Conservation (phyloP, 2,888 invertebrate species). For the Falcaria lacertinaria region DNA sequence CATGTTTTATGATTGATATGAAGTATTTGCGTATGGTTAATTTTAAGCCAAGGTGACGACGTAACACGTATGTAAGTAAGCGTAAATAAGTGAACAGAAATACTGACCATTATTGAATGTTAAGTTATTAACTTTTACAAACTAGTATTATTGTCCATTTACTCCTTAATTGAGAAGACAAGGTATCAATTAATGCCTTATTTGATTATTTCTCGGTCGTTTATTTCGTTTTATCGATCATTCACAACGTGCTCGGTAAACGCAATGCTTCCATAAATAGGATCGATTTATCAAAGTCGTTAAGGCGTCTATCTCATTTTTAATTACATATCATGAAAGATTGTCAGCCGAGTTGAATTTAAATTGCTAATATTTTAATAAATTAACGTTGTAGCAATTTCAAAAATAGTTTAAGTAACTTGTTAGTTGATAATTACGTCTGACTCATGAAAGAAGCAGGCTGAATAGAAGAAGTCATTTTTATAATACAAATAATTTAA, state of each 20-base stretch:
- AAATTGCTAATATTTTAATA: too few species aligned
- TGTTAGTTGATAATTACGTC: too few species aligned
- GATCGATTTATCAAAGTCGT: conserved; percentile 20
- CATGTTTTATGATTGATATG: conserved; percentile 16
- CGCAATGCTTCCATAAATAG: conserved; percentile 21
- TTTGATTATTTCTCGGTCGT: conserved; percentile 18
- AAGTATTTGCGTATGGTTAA: conserved; percentile 5
- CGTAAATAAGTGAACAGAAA: neutral
- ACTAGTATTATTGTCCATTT: conserved; percentile 16
- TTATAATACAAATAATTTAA: too few species aligned
- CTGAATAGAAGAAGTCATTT: too few species aligned
- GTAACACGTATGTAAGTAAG: conserved; percentile 9
- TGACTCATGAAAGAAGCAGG: too few species aligned
- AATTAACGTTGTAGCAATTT: too few species aligned
- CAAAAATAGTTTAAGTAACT: too few species aligned
- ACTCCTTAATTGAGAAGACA: conserved; percentile 11
- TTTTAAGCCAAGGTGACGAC: conserved; percentile 13
- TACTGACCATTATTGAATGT: conserved; percentile 2
- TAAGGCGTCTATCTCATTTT: neutral
- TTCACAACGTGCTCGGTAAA: conserved; percentile 10
- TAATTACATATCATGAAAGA: neutral
- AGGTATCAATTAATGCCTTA: conserved; percentile 18
- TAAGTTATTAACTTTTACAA: conserved; percentile 12
- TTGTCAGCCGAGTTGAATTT: too few species aligned
- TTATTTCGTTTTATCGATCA: conserved; percentile 20